Conservation (phyloP, 2,113 vertebrate genomes). For the Actenoides hombroni region DNA sequence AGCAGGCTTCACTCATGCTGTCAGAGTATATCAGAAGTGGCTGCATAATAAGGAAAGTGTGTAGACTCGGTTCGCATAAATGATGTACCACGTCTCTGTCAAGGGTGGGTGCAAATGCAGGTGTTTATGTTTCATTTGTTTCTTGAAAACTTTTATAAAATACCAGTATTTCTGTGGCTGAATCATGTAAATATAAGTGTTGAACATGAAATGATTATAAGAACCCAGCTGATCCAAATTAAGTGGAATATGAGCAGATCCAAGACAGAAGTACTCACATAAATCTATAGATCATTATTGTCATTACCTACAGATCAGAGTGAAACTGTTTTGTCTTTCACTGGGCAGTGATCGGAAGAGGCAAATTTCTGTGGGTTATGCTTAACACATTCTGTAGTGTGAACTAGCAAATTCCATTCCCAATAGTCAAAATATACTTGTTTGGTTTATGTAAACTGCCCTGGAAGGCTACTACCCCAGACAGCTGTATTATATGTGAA, state of each 20-base stretch:
- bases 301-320: neutral
- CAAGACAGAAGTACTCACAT: neutral
- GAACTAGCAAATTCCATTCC: neutral
- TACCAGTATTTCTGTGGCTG: neutral
- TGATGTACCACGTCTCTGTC: rapidly evolving
- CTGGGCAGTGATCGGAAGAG: neutral
- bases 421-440: neutral
- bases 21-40: neutral
- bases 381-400: neutral
- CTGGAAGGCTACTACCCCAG: neutral
- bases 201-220: neutral
- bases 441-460: neutral
- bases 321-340: neutral
- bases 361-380: neutral
- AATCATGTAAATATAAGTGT: neutral
- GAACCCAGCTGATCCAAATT: neutral
- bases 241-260: neutral
- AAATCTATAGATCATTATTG: neutral
- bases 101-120: neutral
- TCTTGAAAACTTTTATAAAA: neutral
- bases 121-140: neutral
- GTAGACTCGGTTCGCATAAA: neutral
- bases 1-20: neutral
- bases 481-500: neutral
- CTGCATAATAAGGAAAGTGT: neutral